Conservation (phyloP, 2,797 vertebrate genomes). For the Amazona ochrocephala region DNA sequence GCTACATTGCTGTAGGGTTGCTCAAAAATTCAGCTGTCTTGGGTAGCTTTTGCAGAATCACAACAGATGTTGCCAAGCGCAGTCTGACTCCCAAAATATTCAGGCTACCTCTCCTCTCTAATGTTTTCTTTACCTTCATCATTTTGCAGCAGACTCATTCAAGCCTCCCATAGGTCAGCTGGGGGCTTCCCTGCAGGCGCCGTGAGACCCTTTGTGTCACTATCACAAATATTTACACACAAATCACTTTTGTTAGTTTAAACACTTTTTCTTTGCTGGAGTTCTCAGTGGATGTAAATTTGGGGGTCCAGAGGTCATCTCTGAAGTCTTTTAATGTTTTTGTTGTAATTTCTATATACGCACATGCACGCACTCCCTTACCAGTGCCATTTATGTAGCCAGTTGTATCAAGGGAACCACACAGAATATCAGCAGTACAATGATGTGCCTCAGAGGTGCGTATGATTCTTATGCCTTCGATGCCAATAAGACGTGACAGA, state of each 20-base stretch:
- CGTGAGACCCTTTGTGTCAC: background rate
- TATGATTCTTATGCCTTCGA: background rate
- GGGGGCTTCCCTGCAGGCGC: background rate
- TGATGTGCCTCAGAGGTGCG: background rate
- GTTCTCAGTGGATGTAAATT: background rate
- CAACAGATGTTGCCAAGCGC: background rate
- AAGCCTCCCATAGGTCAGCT: background rate
- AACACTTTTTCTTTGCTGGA: background rate
- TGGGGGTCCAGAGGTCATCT: background rate
- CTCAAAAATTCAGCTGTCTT: background rate
- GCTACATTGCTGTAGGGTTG: background rate
- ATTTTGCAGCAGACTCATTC: background rate
- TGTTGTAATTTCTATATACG: background rate
- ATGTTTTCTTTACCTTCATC: background rate
- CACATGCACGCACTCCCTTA: background rate
- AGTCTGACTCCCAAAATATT: background rate
- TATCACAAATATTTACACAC: background rate
- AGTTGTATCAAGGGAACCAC: background rate
- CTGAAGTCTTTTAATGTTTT: background rate
- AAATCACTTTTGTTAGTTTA: background rate
- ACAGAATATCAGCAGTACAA: background rate
- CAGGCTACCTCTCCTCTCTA: background rate
- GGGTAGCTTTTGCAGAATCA: background rate
- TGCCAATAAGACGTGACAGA: slow-evolving; percentile 51
- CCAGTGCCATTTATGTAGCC: background rate